Percentiles rank a stretch among this genome's conserved stretches.
Evolutionary conservation across 2,113 vertebrate genomes (phyloP).

Genomic region (Crocuta crocuta): DNA sequence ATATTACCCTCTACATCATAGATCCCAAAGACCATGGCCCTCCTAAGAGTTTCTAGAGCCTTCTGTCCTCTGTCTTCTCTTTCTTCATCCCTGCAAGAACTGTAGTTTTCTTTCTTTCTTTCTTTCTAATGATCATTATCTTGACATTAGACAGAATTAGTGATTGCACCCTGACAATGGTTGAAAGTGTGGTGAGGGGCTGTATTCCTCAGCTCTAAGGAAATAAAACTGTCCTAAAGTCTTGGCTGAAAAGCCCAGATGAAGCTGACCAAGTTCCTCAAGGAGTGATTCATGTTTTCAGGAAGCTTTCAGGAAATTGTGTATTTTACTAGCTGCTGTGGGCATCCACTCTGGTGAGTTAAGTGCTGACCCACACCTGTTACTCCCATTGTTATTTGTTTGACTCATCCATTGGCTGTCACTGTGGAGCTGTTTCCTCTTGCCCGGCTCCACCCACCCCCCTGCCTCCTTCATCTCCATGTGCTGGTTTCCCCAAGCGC

Average conservation of each 20-base stretch:
- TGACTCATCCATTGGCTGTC: not conserved
- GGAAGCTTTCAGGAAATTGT: not conserved
- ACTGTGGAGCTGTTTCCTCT: not conserved
- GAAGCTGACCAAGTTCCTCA: not conserved
- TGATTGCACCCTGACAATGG: not conserved
- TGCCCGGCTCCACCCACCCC: accelerated
- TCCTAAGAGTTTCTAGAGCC: not conserved
- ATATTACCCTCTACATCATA: not conserved
- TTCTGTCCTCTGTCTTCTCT: not conserved
- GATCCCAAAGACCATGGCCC: not conserved
- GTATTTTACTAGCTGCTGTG: not conserved
- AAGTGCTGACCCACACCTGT: not conserved
- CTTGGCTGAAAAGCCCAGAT: not conserved
- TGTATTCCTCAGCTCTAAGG: not conserved
- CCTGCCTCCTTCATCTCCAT: not conserved
- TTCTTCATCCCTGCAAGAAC: not conserved
- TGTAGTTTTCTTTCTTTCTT: not conserved
- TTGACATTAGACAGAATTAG: not conserved
- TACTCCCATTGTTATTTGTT: not conserved
- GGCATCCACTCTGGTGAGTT: not conserved
- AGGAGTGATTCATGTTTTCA: not conserved
- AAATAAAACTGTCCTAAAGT: not conserved
- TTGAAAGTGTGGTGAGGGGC: accelerated
- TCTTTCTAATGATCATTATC: not conserved
- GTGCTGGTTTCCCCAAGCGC: not conserved